Conservation (phyloP, 1,140 invertebrate genomes). For the Drosophila miranda region DNA sequence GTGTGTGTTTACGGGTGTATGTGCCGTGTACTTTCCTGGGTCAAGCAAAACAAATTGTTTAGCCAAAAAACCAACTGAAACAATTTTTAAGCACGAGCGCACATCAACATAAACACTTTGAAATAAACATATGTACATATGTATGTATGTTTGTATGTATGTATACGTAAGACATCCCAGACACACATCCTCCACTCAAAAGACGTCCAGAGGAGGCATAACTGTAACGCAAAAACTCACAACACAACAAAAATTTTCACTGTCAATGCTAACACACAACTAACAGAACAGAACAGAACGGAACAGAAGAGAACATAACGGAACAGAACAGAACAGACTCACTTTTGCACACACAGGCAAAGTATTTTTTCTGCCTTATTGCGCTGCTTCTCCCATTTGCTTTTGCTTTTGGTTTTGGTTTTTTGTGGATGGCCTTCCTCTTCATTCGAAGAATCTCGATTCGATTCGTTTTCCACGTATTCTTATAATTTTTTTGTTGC, state of each 20-base stretch:
- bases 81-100: no score
- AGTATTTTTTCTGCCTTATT: constrained; percentile 48
- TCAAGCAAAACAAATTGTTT: neutral
- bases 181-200: no score
- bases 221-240: constrained; percentile 9
- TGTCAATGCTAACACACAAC: constrained; percentile 48
- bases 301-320: constrained; percentile 9
- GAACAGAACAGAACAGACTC: constrained; percentile 7
- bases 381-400: constrained; percentile 24
- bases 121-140: no score
- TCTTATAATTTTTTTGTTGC: constrained; percentile 16
- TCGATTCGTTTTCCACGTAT: constrained; percentile 24
- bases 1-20: neutral
- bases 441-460: constrained; percentile 27
- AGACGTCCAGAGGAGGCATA: no score
- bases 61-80: no score
- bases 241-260: constrained; percentile 40
- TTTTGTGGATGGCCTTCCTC: constrained; percentile 19
- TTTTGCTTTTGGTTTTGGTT: constrained; percentile 8
- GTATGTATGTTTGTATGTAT: no score
- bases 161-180: no score
- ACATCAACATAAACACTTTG: no score
- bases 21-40: constrained; percentile 3
- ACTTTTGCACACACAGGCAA: constrained; percentile 42
- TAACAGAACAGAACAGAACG: constrained; percentile 29